These are phyloP conservation scores for Pardosa pseudoannulata DNA, from an alignment of 2,888 invertebrate genomes.

Conservation along the genomic window DNA sequence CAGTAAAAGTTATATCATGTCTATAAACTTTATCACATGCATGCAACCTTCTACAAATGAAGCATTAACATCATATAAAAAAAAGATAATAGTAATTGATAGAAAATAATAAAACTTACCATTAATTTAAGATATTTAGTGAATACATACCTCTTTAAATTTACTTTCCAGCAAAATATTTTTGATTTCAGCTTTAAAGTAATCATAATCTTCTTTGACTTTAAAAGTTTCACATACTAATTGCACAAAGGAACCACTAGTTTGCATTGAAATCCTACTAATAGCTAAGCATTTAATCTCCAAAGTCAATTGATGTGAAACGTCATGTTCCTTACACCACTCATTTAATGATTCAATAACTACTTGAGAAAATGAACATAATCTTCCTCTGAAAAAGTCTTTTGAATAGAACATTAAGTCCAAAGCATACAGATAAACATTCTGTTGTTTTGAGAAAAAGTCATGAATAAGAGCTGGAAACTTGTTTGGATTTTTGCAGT, in stretches of 20 bases:
- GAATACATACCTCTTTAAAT: slow-evolving; percentile 26
- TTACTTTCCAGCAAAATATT: neutral
- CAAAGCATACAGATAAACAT: slow-evolving; percentile 18
- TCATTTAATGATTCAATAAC: slow-evolving; percentile 32
- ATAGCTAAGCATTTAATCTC: slow-evolving; percentile 6
- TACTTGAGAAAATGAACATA: neutral
- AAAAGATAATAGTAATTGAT: too few species aligned
- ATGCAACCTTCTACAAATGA: too few species aligned
- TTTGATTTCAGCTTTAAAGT: neutral
- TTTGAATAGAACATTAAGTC: neutral
- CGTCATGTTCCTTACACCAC: slow-evolving; percentile 9
- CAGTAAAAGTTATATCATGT: too few species aligned
- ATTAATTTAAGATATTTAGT: too few species aligned
- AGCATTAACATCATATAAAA: too few species aligned
- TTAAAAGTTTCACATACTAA: slow-evolving; percentile 26
- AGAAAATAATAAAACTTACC: too few species aligned
- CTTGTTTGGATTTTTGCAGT: neutral
- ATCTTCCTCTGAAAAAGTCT: slow-evolving; percentile 1
- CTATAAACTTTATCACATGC: too few species aligned
- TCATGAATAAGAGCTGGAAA: neutral
- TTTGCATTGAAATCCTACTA: neutral
- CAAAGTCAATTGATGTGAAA: neutral
- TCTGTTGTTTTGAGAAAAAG: neutral
- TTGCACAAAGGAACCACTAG: neutral
- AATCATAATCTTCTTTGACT: slow-evolving; percentile 22